Percentiles rank a stretch among this genome's conserved stretches.
Evolutionary conservation across 1,140 invertebrate species (phyloP).

Genomic region (Protaetia brevitarsis): DNA sequence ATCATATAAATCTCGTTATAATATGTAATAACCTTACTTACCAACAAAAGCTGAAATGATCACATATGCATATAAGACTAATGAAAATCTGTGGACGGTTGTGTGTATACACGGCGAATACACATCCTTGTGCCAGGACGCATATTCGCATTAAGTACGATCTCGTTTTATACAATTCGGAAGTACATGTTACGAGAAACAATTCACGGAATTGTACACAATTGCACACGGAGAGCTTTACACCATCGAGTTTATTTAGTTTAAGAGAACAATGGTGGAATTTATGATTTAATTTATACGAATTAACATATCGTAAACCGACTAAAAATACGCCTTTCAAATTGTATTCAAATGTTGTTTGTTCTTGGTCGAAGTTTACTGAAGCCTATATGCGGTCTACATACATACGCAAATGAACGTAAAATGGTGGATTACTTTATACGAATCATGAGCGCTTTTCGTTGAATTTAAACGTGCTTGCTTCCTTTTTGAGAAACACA

Average conservation of each 20-base stretch:
- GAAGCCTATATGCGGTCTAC: not conserved
- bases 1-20: no score
- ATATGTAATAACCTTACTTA: no score
- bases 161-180: not conserved
- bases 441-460: not conserved
- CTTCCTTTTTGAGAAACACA: not conserved
- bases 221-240: not conserved
- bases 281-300: not conserved
- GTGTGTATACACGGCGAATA: no score
- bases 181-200: not conserved
- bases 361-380: not conserved
- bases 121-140: no score
- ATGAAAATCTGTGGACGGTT: no score
- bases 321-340: conserved; percentile 6
- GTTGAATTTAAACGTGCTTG: not conserved
- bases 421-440: not conserved
- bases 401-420: not conserved
- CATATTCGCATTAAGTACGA: not conserved
- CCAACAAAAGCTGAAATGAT: no score
- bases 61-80: no score
- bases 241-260: not conserved
- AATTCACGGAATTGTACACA: not conserved
- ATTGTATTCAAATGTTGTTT: conserved; percentile 15
- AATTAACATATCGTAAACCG: not conserved
- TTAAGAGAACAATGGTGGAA: not conserved